A percentile compares a stretch with the other conserved stretches of the same genome.
These are phyloP conservation scores for Tetranychus piercei DNA, from an alignment of 2,888 invertebrate species.

Conservation along the genomic window DNA sequence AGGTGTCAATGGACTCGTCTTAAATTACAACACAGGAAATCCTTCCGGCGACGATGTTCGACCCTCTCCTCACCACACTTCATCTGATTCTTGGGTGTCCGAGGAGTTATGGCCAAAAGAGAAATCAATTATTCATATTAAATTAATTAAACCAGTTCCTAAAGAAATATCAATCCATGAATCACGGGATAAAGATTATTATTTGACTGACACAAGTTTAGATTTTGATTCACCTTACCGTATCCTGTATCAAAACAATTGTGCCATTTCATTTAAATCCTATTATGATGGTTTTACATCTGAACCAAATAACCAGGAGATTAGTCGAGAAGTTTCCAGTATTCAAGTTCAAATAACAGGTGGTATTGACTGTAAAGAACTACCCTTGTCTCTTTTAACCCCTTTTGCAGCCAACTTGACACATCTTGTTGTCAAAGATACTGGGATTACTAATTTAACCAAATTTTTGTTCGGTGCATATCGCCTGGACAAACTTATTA, in stretches of 20 bases:
- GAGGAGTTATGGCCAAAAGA: constrained; percentile 18
- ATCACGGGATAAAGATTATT: constrained; percentile 12
- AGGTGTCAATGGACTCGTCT: background rate
- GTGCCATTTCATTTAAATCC: constrained; percentile 16
- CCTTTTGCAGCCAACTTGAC: constrained; percentile 14
- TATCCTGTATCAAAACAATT: constrained; percentile 13
- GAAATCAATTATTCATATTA: constrained; percentile 17
- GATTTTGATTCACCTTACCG: constrained; percentile 21
- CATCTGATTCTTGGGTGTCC: constrained; percentile 13
- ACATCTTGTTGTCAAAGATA: constrained; percentile 16
- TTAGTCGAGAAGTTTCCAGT: background rate
- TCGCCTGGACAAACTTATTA: constrained; percentile 10
- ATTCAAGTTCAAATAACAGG: constrained; percentile 12
- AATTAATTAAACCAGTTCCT: constrained; percentile 16
- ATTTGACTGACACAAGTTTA: constrained; percentile 16
- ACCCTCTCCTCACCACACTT: background rate
- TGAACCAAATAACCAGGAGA: constrained; percentile 6
- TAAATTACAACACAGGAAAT: background rate
- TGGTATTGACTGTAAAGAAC: background rate
- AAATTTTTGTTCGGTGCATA: constrained; percentile 16
- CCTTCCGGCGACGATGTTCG: background rate
- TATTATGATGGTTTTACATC: background rate
- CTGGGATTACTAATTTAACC: constrained; percentile 3
- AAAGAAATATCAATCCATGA: constrained; percentile 12
- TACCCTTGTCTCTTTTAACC: constrained; percentile 1